A percentile compares a stretch with the other conserved stretches of the same genome.
Conservation (phyloP, 2,888 invertebrate species). For the Orthonevra nobilis region DNA sequence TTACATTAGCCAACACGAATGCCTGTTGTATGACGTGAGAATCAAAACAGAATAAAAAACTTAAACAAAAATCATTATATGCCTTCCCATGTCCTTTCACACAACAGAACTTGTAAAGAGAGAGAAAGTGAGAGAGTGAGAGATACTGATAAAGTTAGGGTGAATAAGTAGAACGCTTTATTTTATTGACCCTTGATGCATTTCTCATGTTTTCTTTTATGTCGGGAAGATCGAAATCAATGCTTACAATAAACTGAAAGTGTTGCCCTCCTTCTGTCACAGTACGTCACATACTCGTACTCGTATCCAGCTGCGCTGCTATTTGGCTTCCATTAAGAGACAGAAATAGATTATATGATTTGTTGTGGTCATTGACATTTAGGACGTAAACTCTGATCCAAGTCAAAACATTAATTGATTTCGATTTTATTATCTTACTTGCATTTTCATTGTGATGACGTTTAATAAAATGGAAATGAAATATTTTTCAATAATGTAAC, state of each 20-base stretch:
- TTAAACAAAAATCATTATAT: slow-evolving; percentile 7
- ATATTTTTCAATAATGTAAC: too few relatives aligned
- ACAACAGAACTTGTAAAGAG: too few relatives aligned
- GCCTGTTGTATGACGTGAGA: slow-evolving; percentile 39
- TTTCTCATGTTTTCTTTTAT: slow-evolving; percentile 22
- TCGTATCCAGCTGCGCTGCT: neutral
- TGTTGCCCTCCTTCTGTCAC: too few relatives aligned
- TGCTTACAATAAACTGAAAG: too few relatives aligned
- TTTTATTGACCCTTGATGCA: slow-evolving; percentile 35
- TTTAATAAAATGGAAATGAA: too few relatives aligned
- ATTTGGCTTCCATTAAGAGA: neutral
- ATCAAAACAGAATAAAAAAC: neutral
- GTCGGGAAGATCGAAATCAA: too few relatives aligned
- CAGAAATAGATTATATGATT: neutral
- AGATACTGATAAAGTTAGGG: too few relatives aligned
- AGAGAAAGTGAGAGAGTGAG: slow-evolving; percentile 2
- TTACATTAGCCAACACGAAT: slow-evolving; percentile 40
- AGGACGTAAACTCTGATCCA: neutral
- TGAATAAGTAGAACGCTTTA: slow-evolving; percentile 1
- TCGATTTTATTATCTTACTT: too few relatives aligned
- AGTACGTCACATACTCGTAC: neutral
- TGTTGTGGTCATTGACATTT: slow-evolving; percentile 30
- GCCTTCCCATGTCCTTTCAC: slow-evolving; percentile 28
- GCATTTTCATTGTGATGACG: too few relatives aligned
- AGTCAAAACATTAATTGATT: too few relatives aligned